Evolutionary conservation across 2,113 vertebrate genomes (phyloP), one percentile per base, ranked within the genome.

Genomic region (Ailurus styani): DNA sequence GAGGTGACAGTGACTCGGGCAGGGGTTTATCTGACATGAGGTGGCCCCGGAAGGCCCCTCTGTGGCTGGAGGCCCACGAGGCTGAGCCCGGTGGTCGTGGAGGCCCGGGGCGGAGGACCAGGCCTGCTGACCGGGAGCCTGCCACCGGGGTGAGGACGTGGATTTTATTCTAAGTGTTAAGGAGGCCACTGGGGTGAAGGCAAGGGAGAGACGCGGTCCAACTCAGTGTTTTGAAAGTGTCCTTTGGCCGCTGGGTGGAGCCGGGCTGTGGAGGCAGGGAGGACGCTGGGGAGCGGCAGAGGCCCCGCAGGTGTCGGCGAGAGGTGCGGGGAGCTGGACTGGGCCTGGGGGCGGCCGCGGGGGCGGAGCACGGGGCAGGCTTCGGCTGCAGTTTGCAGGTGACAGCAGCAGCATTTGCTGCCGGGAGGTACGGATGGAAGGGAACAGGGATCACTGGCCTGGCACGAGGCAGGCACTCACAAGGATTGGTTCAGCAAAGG

Each of bases 371-470:
- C 14, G 0, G 64, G 3, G 17, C 1, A 1, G 23, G 57, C 27
- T 29, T n/a, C 7, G 10, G 23, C 68, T 40, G 3, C 2, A 20
- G 27, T 23, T 20, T 15, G 14, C 25, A 50, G 79, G 62, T 25
- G 14, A 20, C 5, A 27, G 5, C 21, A 2, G 0, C 34, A 15
- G 6, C 73, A 8, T 5, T 52, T 20, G 7, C 34, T 15, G 29
- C 3, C 13, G 52, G 15, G 50, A 79, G 40, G 25, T 9, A 1
- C 0, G 7, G 25, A 21, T 45, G 54, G 7, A 11, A 11, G 17
- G 31, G 37, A 0, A 0, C 1, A 25, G 1, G 1, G 37, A 0
- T 4, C 0, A 5, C 11, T 4, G 21, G 68, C 77, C 50, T 45
- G 81, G 91, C 57, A 2, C 2, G 1, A 34, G 34, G 9, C 1